Percentiles rank a stretch among this genome's conserved stretches.
Conservation (phyloP, 2,888 invertebrate species). For the Hipparchia semele region DNA sequence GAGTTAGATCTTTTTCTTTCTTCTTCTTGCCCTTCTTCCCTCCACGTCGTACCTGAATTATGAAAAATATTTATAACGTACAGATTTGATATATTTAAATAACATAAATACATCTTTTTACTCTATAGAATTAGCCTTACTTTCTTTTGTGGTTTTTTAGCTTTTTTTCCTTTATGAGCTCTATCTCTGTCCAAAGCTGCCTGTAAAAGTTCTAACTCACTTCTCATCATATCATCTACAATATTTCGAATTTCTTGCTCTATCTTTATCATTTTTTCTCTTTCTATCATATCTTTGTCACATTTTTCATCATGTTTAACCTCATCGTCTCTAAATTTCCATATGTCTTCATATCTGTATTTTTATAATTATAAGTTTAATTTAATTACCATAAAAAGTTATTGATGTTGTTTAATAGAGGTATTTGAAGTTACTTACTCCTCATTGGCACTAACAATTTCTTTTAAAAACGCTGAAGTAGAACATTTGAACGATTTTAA, state of each 20-base stretch:
- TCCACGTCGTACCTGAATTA: slow-evolving; percentile 85
- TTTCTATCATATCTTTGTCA: slow-evolving; percentile 92
- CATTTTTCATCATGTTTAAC: slow-evolving; percentile 89
- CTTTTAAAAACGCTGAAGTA: slow-evolving; percentile 88
- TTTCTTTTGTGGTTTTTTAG: slow-evolving; percentile 89
- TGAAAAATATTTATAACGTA: slow-evolving; percentile 1
- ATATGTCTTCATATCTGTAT: slow-evolving; percentile 88
- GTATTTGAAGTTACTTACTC: slow-evolving; percentile 78
- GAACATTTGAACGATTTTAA: slow-evolving; percentile 85
- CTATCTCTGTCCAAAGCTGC: slow-evolving; percentile 89
- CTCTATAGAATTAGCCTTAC: slow-evolving; percentile 43
- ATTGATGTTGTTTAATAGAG: neutral
- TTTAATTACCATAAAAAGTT: neutral
- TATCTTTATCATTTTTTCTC: slow-evolving; percentile 91
- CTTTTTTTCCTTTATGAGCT: slow-evolving; percentile 89
- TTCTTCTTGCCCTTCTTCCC: slow-evolving; percentile 96
- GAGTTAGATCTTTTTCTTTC: slow-evolving; percentile 97
- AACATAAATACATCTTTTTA: no score
- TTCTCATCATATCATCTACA: slow-evolving; percentile 91
- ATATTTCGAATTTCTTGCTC: slow-evolving; percentile 91
- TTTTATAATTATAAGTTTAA: neutral
- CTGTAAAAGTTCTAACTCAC: slow-evolving; percentile 86
- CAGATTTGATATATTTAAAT: no score
- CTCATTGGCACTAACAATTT: slow-evolving; percentile 87
- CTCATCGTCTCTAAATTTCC: slow-evolving; percentile 91